These are phyloP conservation scores for Notodonta ziczac DNA, from an alignment of 2,888 invertebrate genomes.

Conservation along the genomic window DNA sequence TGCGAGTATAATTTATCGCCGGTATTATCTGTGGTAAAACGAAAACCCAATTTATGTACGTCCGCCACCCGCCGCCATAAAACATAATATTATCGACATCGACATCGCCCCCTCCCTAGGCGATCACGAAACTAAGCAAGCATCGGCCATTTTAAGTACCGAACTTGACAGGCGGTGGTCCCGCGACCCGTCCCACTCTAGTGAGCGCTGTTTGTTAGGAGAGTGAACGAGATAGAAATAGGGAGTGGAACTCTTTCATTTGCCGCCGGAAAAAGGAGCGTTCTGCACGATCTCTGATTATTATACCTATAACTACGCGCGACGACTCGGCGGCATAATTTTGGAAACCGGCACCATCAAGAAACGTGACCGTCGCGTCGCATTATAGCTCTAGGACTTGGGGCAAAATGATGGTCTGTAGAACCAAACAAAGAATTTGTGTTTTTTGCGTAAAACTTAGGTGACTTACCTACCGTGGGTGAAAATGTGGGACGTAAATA, in stretches of 20 bases:
- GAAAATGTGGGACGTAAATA: background rate
- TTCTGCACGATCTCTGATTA: constrained; percentile 65
- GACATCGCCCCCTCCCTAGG: constrained; percentile 80
- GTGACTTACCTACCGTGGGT: background rate
- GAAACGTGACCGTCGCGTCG: background rate
- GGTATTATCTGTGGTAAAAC: constrained; percentile 78
- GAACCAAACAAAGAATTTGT: too few species aligned
- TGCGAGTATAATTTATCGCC: constrained; percentile 72
- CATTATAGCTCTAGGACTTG: background rate
- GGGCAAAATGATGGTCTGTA: background rate
- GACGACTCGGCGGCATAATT: constrained; percentile 10
- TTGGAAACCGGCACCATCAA: constrained; percentile 7
- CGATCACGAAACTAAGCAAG: constrained; percentile 82
- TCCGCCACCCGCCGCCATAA: constrained; percentile 73
- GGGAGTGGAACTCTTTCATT: constrained; percentile 71
- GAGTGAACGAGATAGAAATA: constrained; percentile 48
- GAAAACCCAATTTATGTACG: constrained; percentile 78
- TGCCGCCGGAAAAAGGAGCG: constrained; percentile 62
- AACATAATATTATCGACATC: constrained; percentile 83
- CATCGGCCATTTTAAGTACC: constrained; percentile 79
- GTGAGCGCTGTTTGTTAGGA: constrained; percentile 14
- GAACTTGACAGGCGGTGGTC: constrained; percentile 71
- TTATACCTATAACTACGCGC: constrained; percentile 44
- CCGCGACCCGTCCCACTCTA: constrained; percentile 34
- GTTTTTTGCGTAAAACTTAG: too few species aligned